Evolutionary conservation across 2,888 invertebrate genomes (phyloP).

Genomic region (Colletes collaris): DNA sequence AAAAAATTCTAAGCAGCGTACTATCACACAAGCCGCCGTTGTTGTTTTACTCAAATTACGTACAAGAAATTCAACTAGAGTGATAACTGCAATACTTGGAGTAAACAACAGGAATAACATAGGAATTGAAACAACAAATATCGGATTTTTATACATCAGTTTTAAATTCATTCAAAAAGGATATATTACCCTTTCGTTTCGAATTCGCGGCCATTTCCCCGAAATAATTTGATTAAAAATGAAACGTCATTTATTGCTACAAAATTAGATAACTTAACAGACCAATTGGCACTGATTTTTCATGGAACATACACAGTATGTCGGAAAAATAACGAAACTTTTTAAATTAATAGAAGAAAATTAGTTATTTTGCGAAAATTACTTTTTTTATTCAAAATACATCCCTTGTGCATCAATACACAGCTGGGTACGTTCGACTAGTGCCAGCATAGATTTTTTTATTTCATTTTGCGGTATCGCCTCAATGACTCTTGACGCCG

Average conservation of each 20-base stretch:
- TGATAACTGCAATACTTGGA: not conserved
- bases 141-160: not conserved
- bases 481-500: too few relatives aligned
- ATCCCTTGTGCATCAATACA: too few relatives aligned
- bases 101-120: not conserved
- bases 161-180: not conserved
- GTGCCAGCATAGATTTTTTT: too few relatives aligned
- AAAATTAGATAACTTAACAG: conserved; percentile 40
- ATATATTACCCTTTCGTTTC: not conserved
- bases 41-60: not conserved
- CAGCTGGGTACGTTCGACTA: too few relatives aligned
- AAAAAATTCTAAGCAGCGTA: not conserved
- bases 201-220: conserved; percentile 4
- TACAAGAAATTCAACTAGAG: not conserved
- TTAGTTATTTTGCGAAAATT: too few relatives aligned
- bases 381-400: too few relatives aligned
- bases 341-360: too few relatives aligned
- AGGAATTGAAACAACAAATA: not conserved
- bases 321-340: too few relatives aligned
- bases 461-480: too few relatives aligned
- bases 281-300: conserved; percentile 54
- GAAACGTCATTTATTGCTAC: conserved; percentile 48
- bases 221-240: conserved; percentile 14
- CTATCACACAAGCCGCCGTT: not conserved
- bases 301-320: conserved; percentile 53